These are phyloP conservation scores for Papilio elwesi DNA, from an alignment of 2,888 invertebrate species.

Conservation along the genomic window DNA sequence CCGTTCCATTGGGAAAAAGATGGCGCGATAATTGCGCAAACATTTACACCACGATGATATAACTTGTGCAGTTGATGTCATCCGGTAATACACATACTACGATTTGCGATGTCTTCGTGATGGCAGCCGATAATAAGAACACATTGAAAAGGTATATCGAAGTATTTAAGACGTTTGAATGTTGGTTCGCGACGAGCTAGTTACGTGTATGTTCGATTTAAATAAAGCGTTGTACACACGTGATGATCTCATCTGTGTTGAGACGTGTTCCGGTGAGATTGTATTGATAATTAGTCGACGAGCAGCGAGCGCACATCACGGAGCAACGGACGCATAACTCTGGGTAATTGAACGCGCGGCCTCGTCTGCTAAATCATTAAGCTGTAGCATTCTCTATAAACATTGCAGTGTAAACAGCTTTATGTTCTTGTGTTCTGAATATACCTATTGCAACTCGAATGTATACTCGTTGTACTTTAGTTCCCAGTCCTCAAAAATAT, in stretches of 20 bases:
- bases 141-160: background rate
- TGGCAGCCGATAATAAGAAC: background rate
- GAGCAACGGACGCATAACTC: constrained; percentile 10
- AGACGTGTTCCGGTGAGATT: constrained; percentile 5
- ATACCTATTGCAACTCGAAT: background rate
- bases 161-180: background rate
- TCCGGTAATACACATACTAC: constrained; percentile 5
- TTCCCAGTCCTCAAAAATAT: too few species aligned
- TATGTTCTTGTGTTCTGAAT: background rate
- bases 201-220: constrained; percentile 3
- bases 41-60: constrained; percentile 6
- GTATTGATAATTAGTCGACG: constrained; percentile 1
- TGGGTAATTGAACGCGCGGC: constrained; percentile 12
- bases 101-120: background rate
- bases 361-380: constrained; percentile 1
- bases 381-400: background rate
- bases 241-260: constrained; percentile 16
- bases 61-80: background rate
- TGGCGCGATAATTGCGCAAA: background rate
- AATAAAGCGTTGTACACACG: constrained; percentile 2
- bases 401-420: background rate
- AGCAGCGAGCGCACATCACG: background rate
- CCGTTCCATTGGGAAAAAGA: background rate
- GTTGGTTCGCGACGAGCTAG: background rate
- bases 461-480: background rate